Conservation (phyloP, 2,113 vertebrate species). For the Anhinga rufa region DNA sequence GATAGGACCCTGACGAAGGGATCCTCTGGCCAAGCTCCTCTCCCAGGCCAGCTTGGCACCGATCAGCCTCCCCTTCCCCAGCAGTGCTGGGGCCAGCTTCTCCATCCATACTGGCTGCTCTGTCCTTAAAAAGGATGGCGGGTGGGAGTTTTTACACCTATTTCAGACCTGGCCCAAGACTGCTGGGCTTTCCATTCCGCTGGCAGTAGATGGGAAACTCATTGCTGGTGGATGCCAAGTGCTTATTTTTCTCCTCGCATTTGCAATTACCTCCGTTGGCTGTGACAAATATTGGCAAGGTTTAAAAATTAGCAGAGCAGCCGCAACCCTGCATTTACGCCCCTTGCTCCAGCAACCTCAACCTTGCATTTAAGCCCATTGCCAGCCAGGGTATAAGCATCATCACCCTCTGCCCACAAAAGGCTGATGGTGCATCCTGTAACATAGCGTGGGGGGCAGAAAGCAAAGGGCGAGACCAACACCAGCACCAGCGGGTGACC, state of each 20-base stretch:
- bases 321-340: not conserved
- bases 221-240: not conserved
- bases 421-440: not conserved
- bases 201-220: not conserved
- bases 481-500: accelerated
- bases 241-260: not conserved
- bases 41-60: accelerated
- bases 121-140: not conserved
- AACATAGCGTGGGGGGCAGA: not conserved
- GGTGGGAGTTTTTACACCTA: not conserved
- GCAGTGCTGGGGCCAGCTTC: accelerated
- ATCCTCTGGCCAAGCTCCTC: not conserved
- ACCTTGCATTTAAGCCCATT: not conserved
- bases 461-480: not conserved
- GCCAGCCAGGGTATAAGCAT: not conserved
- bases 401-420: not conserved
- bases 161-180: not conserved
- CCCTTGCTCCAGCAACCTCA: not conserved
- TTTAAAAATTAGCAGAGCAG: not conserved
- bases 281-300: not conserved
- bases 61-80: not conserved
- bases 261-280: not conserved
- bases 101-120: not conserved
- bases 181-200: not conserved
- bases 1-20: not conserved